Conservation (phyloP, 2,113 vertebrate species). For the Otolemur garnettii region DNA sequence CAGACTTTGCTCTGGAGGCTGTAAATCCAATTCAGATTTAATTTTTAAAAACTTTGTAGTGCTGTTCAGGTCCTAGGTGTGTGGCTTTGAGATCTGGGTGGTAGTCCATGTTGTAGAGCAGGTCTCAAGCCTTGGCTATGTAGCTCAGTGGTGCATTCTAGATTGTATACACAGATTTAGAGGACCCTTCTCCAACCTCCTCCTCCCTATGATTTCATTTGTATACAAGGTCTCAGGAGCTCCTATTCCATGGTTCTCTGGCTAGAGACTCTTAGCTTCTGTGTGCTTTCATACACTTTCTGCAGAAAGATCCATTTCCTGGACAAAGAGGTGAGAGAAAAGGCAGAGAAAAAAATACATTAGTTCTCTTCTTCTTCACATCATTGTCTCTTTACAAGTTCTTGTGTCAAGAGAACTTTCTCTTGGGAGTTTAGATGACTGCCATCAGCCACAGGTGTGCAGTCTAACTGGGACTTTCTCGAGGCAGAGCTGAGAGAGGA, state of each 20-base stretch:
- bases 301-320: not conserved
- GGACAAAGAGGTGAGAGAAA: not conserved
- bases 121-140: not conserved
- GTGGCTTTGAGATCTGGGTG: not conserved
- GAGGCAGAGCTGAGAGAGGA: not conserved
- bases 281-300: not conserved
- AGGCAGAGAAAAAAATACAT: not conserved
- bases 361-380: not conserved
- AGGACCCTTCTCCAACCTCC: not conserved
- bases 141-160: not conserved
- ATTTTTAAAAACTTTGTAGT: constrained; percentile 4
- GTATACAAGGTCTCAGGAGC: not conserved
- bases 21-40: not conserved
- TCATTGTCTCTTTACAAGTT: not conserved
- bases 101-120: not conserved
- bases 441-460: not conserved
- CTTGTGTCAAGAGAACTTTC: not conserved
- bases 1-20: not conserved
- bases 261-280: not conserved
- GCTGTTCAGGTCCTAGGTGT: not conserved
- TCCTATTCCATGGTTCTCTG: not conserved
- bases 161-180: not conserved
- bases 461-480: not conserved
- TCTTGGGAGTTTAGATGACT: not conserved
- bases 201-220: not conserved